Evolutionary conservation across 2,113 vertebrate species (phyloP).

Genomic region (Odontesthes bonariensis): DNA sequence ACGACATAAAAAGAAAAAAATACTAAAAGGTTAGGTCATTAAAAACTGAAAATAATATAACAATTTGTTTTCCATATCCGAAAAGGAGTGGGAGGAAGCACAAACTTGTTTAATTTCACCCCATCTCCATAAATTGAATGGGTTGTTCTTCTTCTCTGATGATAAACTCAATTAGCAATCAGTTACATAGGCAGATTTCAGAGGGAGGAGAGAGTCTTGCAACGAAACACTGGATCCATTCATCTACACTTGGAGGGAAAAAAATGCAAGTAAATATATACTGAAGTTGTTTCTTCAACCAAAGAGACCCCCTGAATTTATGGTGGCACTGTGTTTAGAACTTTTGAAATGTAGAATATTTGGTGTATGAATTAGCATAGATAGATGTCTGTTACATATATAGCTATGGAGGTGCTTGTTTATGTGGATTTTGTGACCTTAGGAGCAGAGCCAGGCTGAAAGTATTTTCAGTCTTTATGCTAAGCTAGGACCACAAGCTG

Average conservation of each 20-base stretch:
- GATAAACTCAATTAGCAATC: slow-evolving; percentile 67
- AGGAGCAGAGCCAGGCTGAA: no score
- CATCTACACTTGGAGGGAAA: slow-evolving; percentile 55
- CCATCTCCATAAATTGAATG: no score
- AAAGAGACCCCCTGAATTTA: slow-evolving; percentile 22
- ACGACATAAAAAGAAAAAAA: no score
- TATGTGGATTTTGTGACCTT: no score
- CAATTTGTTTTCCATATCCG: no score
- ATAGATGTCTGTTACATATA: no score
- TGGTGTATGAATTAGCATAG: not conserved
- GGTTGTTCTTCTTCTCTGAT: slow-evolving; percentile 49
- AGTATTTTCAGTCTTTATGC: not conserved
- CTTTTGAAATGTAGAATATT: slow-evolving; percentile 17
- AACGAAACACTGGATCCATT: slow-evolving; percentile 60
- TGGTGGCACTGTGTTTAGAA: slow-evolving; percentile 11
- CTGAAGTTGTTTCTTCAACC: slow-evolving; percentile 38
- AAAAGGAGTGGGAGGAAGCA: no score
- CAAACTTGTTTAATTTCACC: no score
- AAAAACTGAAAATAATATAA: no score
- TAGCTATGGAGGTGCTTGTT: no score
- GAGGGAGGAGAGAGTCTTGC: slow-evolving; percentile 37
- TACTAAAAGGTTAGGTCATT: no score
- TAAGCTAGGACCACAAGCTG: no score
- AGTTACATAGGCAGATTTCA: slow-evolving; percentile 55
- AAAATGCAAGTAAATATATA: slow-evolving; percentile 50